These are phyloP conservation scores for Guaruba guarouba DNA, from an alignment of 2,113 vertebrate genomes.

Conservation along the genomic window DNA sequence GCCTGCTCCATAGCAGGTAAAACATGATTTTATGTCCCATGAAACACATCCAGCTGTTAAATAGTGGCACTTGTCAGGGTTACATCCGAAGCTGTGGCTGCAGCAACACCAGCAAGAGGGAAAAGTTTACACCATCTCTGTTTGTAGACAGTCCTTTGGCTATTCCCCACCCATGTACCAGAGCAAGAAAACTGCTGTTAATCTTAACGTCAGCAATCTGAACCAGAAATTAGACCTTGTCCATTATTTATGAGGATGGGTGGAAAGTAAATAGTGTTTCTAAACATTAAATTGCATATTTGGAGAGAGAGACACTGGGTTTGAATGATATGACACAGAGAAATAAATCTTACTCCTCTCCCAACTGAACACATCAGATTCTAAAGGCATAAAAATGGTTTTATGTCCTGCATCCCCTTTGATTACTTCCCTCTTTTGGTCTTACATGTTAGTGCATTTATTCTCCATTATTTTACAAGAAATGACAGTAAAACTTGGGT, in stretches of 20 bases:
- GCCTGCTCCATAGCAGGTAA: not conserved
- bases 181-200: not conserved
- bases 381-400: not conserved
- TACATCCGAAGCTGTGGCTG: not conserved
- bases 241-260: slow-evolving; percentile 5
- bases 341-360: not conserved
- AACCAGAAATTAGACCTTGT: not conserved
- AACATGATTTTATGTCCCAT: not conserved
- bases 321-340: not conserved
- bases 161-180: not conserved
- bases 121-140: not conserved
- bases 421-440: not conserved
- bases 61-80: not conserved
- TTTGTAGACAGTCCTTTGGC: not conserved
- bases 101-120: not conserved
- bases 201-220: not conserved
- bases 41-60: not conserved
- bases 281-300: slow-evolving; percentile 24
- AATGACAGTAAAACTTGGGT: not conserved
- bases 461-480: not conserved
- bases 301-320: not conserved
- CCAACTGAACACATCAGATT: not conserved
- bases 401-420: not conserved
- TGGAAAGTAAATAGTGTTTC: slow-evolving; percentile 4
- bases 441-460: not conserved